Evolutionary conservation across 2,888 invertebrate species (phyloP), one percentile per base, ranked within the genome.

Genomic region (Cataglyphis altisquamis): DNA sequence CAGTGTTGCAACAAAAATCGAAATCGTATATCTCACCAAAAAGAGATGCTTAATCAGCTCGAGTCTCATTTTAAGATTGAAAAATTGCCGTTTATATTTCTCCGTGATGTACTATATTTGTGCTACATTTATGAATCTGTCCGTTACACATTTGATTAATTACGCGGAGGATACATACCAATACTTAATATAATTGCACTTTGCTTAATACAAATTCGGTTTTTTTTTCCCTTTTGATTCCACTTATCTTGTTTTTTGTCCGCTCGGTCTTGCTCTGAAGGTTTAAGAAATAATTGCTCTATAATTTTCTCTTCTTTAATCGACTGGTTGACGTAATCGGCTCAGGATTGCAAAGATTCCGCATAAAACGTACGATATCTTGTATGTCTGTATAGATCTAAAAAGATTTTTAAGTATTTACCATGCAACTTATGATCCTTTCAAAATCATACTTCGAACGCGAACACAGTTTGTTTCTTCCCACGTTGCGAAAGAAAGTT

Each of bases 231-330:
- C 29, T 63, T n/a, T 10, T 5, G 0, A 52, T 52, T 36, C n/a
- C 15, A 63, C 25, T 64, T 64, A 66, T 66, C 21, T 63, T 48
- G 10, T 0, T 74, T 74, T 74, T 74, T 64, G 10, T 64, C 0
- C 36, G 36, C 2, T 6, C 39, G 3, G 10, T 25, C 8, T 75
- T 18, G 48, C 25, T 25, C 18, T 12, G 18, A 52, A 64, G 25
- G 3, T 64, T 32, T 25, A 12, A 52, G 15, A 64, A 48, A n/a
- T 52, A 75, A 52, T 52, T 36, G 60, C 41, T 62, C 18, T 75
- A 18, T 52, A 64, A 74, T 74, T 18, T 63, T 52, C 15, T 25
- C 18, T 39, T 66, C 18, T 52, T 36, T 36, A 25, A 36, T 74
- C 45, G 21, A 62, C 9, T 1, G 6, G 32, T 36, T 74, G 8